phyloP scores from a whole-genome alignment of 2,888 invertebrate species.

The Latrodectus hesperus region DNA sequence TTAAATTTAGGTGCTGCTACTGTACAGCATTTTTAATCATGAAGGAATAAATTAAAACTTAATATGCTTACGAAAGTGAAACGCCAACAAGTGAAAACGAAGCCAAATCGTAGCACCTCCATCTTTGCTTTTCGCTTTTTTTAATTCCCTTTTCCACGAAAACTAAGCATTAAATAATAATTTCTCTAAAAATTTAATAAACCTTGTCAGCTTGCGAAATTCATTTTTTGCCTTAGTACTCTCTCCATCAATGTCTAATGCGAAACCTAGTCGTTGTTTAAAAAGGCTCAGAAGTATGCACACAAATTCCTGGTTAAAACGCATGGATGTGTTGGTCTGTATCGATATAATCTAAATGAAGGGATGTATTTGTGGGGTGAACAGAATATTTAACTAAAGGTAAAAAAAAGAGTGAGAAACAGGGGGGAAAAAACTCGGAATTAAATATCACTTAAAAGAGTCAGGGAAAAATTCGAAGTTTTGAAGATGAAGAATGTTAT shows the following conservation, averaged over 20 bases:
- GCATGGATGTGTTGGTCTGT: slow-evolving; percentile 19
- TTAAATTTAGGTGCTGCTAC: no score
- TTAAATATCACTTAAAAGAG: slow-evolving; percentile 59
- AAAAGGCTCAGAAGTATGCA: not conserved
- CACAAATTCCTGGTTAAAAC: slow-evolving; percentile 15
- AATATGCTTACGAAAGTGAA: not conserved
- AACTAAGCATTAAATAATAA: slow-evolving; percentile 53
- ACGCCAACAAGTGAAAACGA: slow-evolving; percentile 13
- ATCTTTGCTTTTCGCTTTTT: not conserved
- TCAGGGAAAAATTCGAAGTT: slow-evolving; percentile 37
- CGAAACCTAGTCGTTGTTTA: slow-evolving; percentile 1
- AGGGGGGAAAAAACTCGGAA: slow-evolving; percentile 16
- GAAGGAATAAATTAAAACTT: not conserved
- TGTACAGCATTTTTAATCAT: no score
- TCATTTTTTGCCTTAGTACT: slow-evolving; percentile 7
- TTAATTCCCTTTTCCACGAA: slow-evolving; percentile 40
- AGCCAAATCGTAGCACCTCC: slow-evolving; percentile 17
- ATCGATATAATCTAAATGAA: slow-evolving; percentile 31
- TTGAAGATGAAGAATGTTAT: slow-evolving; percentile 30
- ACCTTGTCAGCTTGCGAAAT: slow-evolving; percentile 59
- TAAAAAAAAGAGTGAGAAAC: not conserved
- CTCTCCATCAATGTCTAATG: slow-evolving; percentile 21
- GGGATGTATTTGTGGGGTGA: slow-evolving; percentile 34
- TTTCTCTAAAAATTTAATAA: slow-evolving; percentile 67
- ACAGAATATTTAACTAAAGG: not conserved